Base-by-base conservation (phyloP, 2,888 invertebrate species). In the Doris montereyensis region DNA sequence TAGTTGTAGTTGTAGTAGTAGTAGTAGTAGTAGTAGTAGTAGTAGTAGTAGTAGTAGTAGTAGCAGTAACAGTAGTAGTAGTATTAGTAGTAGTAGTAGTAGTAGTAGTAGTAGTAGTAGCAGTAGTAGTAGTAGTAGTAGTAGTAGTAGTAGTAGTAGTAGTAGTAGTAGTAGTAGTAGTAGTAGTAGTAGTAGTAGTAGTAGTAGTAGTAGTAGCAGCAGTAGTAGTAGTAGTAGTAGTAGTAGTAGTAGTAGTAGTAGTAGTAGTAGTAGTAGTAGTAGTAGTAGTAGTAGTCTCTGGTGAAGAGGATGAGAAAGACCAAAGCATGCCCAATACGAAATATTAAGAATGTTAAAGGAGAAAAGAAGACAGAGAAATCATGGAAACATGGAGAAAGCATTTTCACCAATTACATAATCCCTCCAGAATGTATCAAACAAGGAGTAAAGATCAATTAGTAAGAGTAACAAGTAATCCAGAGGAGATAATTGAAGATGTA, bases 111-210 rank as follows among this genome's bases (percentile, higher is more conserved):
- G 74, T 65, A 75, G 75, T 75, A 75, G 75, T 75, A 74, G 75
- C 34, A 75, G 75, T 62, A 75, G 65, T 32, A 62, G 65, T 35
- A 75, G 75, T 32, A 75, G 74, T 76, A 76, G 24, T 24, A 52
- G 24, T 72, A 35, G 34, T 72, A 21, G n/a, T 72, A 32, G 52
- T 24, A 73, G 73, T 73, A 58, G 73, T 73, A 73, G 73, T 73
- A 73, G 73, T 73, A 73, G 73, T 73, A 58, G 73, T 73, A 73
- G 73, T 73, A 73, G 73, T 58, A 73, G 73, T 73, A 58, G 73
- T 73, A 73, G 73, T 73, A 73, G 73, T 73, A 73, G 73, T 73
- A 58, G 73, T 73, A 73, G 73, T 73, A 73, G 73, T 73, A 73
- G 73, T 73, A 58, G 73, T 73, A 73, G 73, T 73, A 73, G 73